Base-by-base conservation (phyloP, 2,888 invertebrate species). In the Trisateles emortualis region DNA sequence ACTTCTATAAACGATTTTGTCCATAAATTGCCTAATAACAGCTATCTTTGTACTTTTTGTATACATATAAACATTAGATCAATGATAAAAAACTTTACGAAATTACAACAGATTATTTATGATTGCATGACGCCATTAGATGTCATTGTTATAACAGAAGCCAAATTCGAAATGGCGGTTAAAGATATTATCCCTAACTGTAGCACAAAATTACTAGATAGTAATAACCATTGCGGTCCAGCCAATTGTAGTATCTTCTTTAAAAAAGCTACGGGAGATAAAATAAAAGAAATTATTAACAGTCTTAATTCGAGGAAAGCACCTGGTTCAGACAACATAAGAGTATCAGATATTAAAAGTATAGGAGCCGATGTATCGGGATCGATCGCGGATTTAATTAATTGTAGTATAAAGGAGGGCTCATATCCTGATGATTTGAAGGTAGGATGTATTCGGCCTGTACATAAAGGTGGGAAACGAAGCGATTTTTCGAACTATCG, bases 131-230 rank as follows among this genome's bases (percentile, higher is more conserved):
- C 4, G 1, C 38, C 45, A n/a, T 3, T 48, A 2, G 41, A 48
- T 39, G 11, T 48, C 10, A 48, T 48, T 17, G 26, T 36, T 3
- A 8, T 41, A 2, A 41, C 48, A 4, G 41, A 48, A 14, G 41
- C 13, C n/a, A 32, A 11, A 11, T 32, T 11, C 11, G 32, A 32
- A 11, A 32, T 1, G 2, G n/a, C 26, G 8, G 26, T 26, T 4
- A 26, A 26, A 26, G 8, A 8, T 6, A 26, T 26, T 6, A 26
- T 26, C 9, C 4, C 26, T 6, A 26, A 26, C 1, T 26, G 26
- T 26, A 26, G 8, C 9, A 26, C 1, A 3, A 26, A 3, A 26
- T 3, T 26, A 1, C 8, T 26, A 8, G 9, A 26, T 8, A 3
- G 5, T 6, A 3, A 26, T 1, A 8, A 6, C 8, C 1, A 26